Percentiles rank a stretch among this genome's conserved stretches.
phyloP scores from a whole-genome alignment of 2,113 vertebrate genomes.

The Natator depressus region DNA sequence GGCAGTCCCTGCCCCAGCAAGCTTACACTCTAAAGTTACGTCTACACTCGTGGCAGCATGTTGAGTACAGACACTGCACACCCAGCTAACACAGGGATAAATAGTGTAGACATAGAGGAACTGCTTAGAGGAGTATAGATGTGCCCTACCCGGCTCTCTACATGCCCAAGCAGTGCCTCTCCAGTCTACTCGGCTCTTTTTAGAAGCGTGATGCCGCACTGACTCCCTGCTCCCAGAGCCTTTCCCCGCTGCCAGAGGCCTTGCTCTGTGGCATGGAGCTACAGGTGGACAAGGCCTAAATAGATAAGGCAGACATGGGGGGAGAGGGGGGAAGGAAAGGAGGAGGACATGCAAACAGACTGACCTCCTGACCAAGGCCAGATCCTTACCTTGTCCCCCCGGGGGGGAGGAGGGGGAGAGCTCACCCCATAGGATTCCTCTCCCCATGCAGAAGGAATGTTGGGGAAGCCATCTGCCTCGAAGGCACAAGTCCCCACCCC shows the following conservation, averaged over 20 bases:
- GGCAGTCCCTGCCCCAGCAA: not conserved
- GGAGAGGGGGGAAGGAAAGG: too few relatives aligned
- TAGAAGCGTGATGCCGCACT: too few relatives aligned
- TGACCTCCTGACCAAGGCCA: not conserved
- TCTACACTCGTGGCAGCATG: not conserved
- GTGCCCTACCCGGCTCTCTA: not conserved
- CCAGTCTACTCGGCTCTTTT: not conserved
- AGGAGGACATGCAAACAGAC: not conserved
- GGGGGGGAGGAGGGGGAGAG: not conserved
- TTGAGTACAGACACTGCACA: not conserved
- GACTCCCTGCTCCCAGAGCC: too few relatives aligned
- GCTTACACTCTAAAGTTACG: not conserved
- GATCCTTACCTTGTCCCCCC: not conserved
- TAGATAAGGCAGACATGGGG: not conserved
- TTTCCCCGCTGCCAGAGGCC: not conserved
- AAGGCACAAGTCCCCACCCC: not conserved
- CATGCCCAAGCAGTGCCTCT: not conserved
- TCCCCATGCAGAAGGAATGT: not conserved
- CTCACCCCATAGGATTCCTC: not conserved
- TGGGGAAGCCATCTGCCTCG: not conserved
- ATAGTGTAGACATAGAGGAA: not conserved
- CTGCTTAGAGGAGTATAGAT: not conserved
- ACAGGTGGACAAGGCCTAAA: not conserved
- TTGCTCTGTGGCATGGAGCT: not conserved
- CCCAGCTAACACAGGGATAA: not conserved